Evolutionary conservation across 2,797 vertebrate genomes (phyloP), one percentile per base, ranked within the genome.

Genomic region (Catharus ustulatus): DNA sequence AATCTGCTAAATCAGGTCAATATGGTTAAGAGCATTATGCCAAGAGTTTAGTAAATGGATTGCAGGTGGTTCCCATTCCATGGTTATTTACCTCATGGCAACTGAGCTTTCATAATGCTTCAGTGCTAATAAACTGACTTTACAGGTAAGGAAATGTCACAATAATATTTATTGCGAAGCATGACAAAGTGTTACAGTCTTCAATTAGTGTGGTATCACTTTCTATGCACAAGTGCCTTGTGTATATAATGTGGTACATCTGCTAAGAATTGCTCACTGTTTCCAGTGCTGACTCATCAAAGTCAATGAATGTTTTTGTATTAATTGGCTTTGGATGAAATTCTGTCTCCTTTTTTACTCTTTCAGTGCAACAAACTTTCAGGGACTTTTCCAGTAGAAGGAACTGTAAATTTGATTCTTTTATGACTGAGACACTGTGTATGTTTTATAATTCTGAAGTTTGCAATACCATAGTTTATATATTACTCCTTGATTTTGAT

Each of bases 231-330:
- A 30, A 79, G 27, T 74, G 40, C 30, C n/a, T 59, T 83, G 26
- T 43, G 2, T 46, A 3, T 4, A 0, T 46, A 26, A 48, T 68
- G 10, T 1, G 0, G 32, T 15, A 11, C 27, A 32, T 76, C 51
- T 62, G 64, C 16, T 62, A 36, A 89, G 40, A 89, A 51, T 54
- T 83, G 21, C 45, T 77, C 55, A 23, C 27, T 61, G 11, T 46
- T 95, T 68, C 74, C 54, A 58, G 6, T 83, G 24, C 16, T 80
- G 57, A 46, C 10, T 74, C 23, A 55, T 64, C 32, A 38, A 66
- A 85, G 26, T 80, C 30, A 58, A 1, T 58, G 12, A 34, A 49
- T 77, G 8, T 72, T 93, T 93, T 77, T 40, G 13, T 61, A 51
- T 48, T 51, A 40, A 54, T 43, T 79, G 1, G 38, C 20, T 83